phyloP scores from a whole-genome alignment of 1,140 invertebrate genomes.

The Drosophila ercepeae region DNA sequence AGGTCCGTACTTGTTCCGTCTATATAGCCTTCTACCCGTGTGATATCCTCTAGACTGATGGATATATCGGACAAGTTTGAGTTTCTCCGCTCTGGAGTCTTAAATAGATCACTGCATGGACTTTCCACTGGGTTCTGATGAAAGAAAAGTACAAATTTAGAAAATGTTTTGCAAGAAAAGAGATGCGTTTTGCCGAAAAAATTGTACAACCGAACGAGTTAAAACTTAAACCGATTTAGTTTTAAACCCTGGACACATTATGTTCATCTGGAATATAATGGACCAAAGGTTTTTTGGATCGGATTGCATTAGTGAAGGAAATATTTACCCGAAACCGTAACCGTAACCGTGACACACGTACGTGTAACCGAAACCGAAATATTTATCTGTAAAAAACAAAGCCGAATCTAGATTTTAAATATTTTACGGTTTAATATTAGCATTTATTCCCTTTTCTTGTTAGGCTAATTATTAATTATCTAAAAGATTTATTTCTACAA shows the following conservation, averaged over 20 bases:
- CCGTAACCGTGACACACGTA: not conserved
- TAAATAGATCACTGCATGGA: not conserved
- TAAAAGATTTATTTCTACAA: too few species aligned
- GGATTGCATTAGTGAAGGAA: not conserved
- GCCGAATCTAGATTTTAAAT: not conserved
- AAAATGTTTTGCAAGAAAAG: too few species aligned
- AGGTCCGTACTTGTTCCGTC: slow-evolving; percentile 6
- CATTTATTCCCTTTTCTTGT: too few species aligned
- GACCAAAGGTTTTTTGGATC: too few species aligned
- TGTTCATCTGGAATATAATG: too few species aligned
- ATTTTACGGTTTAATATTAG: too few species aligned
- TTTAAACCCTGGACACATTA: too few species aligned
- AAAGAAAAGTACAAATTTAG: not conserved
- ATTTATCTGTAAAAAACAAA: not conserved
- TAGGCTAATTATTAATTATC: too few species aligned
- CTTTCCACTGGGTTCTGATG: not conserved
- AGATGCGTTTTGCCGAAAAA: not conserved
- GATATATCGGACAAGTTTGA: slow-evolving; percentile 31
- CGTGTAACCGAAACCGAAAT: not conserved
- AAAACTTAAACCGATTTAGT: too few species aligned
- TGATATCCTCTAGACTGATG: not conserved
- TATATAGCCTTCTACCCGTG: slow-evolving; percentile 26
- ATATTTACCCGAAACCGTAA: not conserved
- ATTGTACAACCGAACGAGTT: not conserved
- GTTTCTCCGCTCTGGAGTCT: slow-evolving; percentile 16